These are phyloP conservation scores for Elephas maximus DNA, from an alignment of 2,113 vertebrate genomes.

Conservation along the genomic window DNA sequence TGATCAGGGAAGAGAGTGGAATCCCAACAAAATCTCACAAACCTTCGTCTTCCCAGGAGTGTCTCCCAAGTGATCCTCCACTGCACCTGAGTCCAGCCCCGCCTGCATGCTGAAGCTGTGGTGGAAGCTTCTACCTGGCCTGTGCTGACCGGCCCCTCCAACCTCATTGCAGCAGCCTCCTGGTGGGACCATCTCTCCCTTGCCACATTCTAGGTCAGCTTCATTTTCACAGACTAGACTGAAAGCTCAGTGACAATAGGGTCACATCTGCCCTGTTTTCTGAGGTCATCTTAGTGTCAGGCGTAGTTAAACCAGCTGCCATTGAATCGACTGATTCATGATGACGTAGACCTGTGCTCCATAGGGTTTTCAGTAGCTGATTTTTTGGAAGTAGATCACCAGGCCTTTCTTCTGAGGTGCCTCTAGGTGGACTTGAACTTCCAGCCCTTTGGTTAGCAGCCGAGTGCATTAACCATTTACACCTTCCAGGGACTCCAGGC, in stretches of 20 bases:
- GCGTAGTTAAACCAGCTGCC: too few relatives aligned
- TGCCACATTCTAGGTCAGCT: accelerated
- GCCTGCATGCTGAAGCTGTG: neutral
- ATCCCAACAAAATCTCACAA: neutral
- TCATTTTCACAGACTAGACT: neutral
- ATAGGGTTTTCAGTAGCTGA: too few relatives aligned
- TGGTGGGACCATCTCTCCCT: neutral
- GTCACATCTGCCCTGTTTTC: neutral
- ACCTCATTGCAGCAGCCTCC: too few relatives aligned
- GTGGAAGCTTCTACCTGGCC: neutral
- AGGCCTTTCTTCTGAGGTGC: too few relatives aligned
- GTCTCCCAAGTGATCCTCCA: neutral
- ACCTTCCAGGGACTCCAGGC: too few relatives aligned
- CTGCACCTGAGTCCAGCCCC: too few relatives aligned
- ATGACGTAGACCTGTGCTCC: too few relatives aligned
- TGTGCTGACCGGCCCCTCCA: neutral
- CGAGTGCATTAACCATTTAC: too few relatives aligned
- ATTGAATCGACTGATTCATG: too few relatives aligned
- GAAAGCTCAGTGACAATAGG: neutral
- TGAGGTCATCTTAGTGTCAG: neutral
- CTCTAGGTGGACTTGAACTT: too few relatives aligned
- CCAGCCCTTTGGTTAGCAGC: too few relatives aligned
- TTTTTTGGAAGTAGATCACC: too few relatives aligned
- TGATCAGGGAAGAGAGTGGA: neutral
- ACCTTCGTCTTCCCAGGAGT: neutral